These are phyloP conservation scores for Pollenia angustigena DNA, from an alignment of 2,888 invertebrate species.

Conservation along the genomic window DNA sequence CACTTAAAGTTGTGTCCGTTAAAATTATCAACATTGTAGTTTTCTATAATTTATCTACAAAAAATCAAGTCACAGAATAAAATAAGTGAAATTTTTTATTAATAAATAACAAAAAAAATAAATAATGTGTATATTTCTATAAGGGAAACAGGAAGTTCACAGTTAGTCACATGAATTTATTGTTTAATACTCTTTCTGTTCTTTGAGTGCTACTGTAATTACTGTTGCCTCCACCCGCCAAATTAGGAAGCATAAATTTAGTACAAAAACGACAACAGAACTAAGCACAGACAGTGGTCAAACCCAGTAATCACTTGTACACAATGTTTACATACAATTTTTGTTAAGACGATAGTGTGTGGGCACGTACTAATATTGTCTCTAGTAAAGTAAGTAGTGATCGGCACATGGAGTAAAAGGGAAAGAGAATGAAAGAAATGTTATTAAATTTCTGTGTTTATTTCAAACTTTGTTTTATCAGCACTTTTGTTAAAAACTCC, in stretches of 20 bases:
- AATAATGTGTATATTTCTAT: constrained; percentile 1
- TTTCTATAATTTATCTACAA: constrained; percentile 8
- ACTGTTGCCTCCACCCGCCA: constrained; percentile 6
- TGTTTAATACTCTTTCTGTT: constrained; percentile 1
- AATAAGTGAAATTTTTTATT: constrained; percentile 24
- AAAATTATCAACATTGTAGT: neutral
- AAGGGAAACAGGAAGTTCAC: constrained; percentile 71
- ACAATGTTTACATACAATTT: neutral
- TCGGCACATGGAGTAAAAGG: too few species aligned
- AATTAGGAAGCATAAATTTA: constrained; percentile 52
- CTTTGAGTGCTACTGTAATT: constrained; percentile 4
- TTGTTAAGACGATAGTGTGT: constrained; percentile 5
- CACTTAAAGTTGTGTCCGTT: constrained; percentile 12
- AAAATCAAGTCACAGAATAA: neutral
- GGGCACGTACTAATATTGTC: neutral
- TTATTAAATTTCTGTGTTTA: too few species aligned
- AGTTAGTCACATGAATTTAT: constrained; percentile 53
- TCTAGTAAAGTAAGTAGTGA: neutral
- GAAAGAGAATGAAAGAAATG: too few species aligned
- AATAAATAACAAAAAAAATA: constrained; percentile 10
- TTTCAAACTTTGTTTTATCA: too few species aligned
- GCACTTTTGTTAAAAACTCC: too few species aligned
- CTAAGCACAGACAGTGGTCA: constrained; percentile 22
- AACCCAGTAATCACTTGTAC: neutral
- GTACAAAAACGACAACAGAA: constrained; percentile 14